phyloP scores from a whole-genome alignment of 2,888 invertebrate genomes.

The Idaea straminata region DNA sequence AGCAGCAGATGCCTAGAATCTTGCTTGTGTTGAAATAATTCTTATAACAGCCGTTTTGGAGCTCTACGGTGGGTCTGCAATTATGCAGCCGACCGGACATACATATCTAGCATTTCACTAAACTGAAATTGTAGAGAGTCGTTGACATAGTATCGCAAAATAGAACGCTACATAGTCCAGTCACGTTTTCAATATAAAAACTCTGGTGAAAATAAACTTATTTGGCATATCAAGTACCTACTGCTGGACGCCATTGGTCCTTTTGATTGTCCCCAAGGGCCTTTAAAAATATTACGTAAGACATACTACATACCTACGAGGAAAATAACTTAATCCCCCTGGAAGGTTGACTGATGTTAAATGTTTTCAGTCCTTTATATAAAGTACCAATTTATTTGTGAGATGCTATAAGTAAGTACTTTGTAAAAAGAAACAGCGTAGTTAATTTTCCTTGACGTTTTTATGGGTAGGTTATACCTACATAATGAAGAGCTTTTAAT shows the following conservation, averaged over 20 bases:
- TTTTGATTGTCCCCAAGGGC: background rate
- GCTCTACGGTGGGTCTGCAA: too few relatives aligned
- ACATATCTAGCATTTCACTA: background rate
- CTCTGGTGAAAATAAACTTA: background rate
- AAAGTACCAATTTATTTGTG: slow-evolving; percentile 1
- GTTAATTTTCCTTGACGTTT: background rate
- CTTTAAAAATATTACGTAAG: background rate
- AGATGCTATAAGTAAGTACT: background rate
- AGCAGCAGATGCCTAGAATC: too few relatives aligned
- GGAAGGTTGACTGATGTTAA: background rate
- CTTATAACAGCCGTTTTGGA: too few relatives aligned
- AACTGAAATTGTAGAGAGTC: background rate
- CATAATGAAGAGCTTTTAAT: background rate
- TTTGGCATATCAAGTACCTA: background rate
- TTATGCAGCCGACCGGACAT: too few relatives aligned
- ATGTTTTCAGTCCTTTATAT: background rate
- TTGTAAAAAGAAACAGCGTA: background rate
- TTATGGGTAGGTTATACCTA: background rate
- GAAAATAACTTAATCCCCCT: background rate
- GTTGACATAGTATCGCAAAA: background rate
- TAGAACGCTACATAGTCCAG: background rate
- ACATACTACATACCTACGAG: background rate
- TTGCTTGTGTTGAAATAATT: too few relatives aligned
- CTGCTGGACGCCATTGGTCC: background rate
- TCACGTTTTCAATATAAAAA: background rate